Evolutionary conservation across 2,888 invertebrate genomes (phyloP).

Genomic region (Eilema caniola): DNA sequence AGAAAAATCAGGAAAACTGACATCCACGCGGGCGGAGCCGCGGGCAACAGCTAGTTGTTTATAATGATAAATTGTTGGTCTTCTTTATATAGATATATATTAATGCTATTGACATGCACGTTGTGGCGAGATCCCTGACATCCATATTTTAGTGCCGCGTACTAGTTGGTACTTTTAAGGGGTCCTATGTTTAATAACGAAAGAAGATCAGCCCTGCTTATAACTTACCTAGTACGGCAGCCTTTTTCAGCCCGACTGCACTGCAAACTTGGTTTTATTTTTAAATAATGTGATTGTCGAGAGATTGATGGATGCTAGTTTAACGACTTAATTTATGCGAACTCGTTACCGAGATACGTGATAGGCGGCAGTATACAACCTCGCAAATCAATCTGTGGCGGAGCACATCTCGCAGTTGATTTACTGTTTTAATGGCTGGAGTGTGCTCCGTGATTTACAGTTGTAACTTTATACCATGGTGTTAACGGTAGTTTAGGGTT

Average conservation of each 20-base stretch:
- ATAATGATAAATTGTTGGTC: not conserved
- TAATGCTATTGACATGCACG: no score
- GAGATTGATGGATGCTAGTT: slow-evolving; percentile 12
- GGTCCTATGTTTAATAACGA: no score
- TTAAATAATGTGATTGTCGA: not conserved
- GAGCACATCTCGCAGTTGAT: slow-evolving; percentile 25
- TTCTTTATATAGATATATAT: not conserved
- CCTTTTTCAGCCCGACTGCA: not conserved
- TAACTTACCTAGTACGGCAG: not conserved
- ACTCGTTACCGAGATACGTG: slow-evolving; percentile 21
- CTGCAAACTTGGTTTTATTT: not conserved
- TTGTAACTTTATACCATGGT: slow-evolving; percentile 21
- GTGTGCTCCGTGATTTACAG: slow-evolving; percentile 19
- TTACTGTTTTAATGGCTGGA: slow-evolving; percentile 20
- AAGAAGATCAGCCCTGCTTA: not conserved
- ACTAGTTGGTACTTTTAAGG: no score
- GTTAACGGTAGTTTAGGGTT: slow-evolving; percentile 12
- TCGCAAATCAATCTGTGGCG: slow-evolving; percentile 26
- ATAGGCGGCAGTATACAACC: slow-evolving; percentile 19
- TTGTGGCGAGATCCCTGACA: no score
- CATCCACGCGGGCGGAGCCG: no score
- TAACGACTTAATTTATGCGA: slow-evolving; percentile 21
- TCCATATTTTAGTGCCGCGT: no score
- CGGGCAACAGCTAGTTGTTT: no score
- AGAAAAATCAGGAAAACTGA: no score